These are phyloP conservation scores for Danio tinwini DNA, from an alignment of 2,797 vertebrate species.

Conservation along the genomic window DNA sequence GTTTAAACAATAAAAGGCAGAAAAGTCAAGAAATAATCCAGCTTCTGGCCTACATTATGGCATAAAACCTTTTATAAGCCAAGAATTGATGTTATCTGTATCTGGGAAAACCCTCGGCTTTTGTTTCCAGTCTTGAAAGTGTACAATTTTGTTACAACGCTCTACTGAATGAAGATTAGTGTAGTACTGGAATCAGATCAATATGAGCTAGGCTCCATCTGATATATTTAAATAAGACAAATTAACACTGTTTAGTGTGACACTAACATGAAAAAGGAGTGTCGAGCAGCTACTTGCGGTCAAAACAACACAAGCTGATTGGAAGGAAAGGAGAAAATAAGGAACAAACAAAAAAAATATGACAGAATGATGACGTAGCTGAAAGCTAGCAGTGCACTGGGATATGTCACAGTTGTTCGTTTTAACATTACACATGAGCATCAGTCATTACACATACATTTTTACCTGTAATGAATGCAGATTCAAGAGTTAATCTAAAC, in stretches of 20 bases:
- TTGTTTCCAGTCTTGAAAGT: conserved; percentile 1
- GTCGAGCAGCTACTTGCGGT: conserved; percentile 48
- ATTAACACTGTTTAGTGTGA: conserved; percentile 53
- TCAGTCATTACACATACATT: background rate
- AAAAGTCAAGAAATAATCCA: background rate
- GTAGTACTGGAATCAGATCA: conserved; percentile 8
- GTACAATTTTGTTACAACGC: background rate
- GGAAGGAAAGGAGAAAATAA: background rate
- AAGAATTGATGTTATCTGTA: background rate
- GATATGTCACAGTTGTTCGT: conserved; percentile 32
- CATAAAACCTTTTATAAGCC: background rate
- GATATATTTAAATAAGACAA: conserved; percentile 23
- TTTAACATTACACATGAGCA: conserved; percentile 4
- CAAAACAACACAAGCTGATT: conserved; percentile 63
- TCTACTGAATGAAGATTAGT: conserved; percentile 5
- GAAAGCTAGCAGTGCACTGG: conserved; percentile 15
- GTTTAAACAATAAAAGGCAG: background rate
- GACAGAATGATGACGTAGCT: background rate
- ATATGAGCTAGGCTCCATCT: conserved; percentile 23
- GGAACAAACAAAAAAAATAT: conserved; percentile 30
- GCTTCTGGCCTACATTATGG: background rate
- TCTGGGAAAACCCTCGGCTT: conserved; percentile 4
- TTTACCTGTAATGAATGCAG: background rate
- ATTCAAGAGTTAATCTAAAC: background rate
- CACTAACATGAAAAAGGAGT: conserved; percentile 9